These are phyloP conservation scores for Cyprinodon diabolis DNA, from an alignment of 2,797 vertebrate species.

Conservation along the genomic window DNA sequence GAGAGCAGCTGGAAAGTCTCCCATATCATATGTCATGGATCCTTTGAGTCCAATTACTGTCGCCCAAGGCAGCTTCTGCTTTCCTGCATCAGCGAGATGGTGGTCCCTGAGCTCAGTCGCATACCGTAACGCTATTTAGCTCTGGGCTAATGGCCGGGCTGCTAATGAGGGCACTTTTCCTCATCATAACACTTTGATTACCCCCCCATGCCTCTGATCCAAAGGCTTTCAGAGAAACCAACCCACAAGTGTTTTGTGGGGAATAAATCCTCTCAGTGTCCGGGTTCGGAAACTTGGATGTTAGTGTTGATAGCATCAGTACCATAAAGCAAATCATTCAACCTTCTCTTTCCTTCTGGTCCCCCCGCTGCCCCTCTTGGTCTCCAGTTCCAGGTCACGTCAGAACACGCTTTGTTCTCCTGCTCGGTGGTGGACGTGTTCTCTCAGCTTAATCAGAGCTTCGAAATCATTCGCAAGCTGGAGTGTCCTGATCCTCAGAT, in stretches of 20 bases:
- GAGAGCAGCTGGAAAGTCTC: constrained; percentile 62
- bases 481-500: constrained; percentile 97
- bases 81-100: constrained; percentile 61
- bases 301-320: constrained; percentile 16
- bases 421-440: constrained; percentile 98
- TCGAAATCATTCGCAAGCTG: constrained; percentile 96
- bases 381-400: constrained; percentile 94
- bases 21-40: constrained; percentile 59
- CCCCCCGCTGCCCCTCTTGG: not conserved
- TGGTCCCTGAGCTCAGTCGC: constrained; percentile 28
- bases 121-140: constrained; percentile 36
- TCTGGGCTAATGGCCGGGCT: constrained; percentile 45
- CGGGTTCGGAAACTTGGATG: constrained; percentile 5
- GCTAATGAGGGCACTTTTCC: constrained; percentile 52
- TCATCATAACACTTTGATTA: constrained; percentile 47
- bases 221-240: constrained; percentile 15
- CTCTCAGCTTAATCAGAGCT: constrained; percentile 98
- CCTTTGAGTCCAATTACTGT: constrained; percentile 72
- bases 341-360: constrained; percentile 9
- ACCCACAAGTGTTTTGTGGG: constrained; percentile 6
- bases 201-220: constrained; percentile 13
- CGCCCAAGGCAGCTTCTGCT: constrained; percentile 45
- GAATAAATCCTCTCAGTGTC: constrained; percentile 2
- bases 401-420: constrained; percentile 94
- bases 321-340: constrained; percentile 19